Base-by-base conservation (phyloP, 2,888 invertebrate species). In the Stenurella melanura region DNA sequence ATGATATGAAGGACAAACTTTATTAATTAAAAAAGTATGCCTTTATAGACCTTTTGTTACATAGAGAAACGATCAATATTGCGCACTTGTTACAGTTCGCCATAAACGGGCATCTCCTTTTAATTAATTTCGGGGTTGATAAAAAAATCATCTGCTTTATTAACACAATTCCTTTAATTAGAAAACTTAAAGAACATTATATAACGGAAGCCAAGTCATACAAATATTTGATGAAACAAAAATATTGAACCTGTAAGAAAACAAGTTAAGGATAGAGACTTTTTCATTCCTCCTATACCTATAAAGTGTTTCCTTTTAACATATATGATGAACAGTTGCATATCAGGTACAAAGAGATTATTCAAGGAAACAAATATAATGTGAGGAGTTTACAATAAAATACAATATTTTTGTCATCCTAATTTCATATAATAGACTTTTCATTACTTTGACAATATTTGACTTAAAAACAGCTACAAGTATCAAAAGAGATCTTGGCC, bases 111-210 rank as follows among this genome's bases (percentile, higher is more conserved):
- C 21, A 12, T 9, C 34, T 30, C 1, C 17, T 26, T 70, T 60
- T 70, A 70, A 70, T 70, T 70, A 60, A 60, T 70, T 70, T 69
- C 42, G 1, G 18, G 38, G 42, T 12, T 15, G 15, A 21, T 21
- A 70, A 69, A 34, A 9, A 34, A 57, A 34, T 42, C 17, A 12
- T 21, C 18, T 9, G n/a, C 26, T 70, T 70, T 60, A 70, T 60
- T 70, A 70, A 38, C 21, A 54, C 54, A 30, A 17, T 54, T 60
- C 38, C n/a, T 70, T 70, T 60, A 69, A 69, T 34, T 69, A 70
- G 19, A 10, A 12, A 30, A 70, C 38, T 57, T 15, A 4, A 17
- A 26, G 66, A 3, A 38, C 19, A 12, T 54, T n/a, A 11, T 67
- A 50, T 21, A 50, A 42, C 18, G 15, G 34, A n/a, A 15, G 38